Conservation (phyloP, 2,888 invertebrate species). For the Cataglyphis altisquamis region DNA sequence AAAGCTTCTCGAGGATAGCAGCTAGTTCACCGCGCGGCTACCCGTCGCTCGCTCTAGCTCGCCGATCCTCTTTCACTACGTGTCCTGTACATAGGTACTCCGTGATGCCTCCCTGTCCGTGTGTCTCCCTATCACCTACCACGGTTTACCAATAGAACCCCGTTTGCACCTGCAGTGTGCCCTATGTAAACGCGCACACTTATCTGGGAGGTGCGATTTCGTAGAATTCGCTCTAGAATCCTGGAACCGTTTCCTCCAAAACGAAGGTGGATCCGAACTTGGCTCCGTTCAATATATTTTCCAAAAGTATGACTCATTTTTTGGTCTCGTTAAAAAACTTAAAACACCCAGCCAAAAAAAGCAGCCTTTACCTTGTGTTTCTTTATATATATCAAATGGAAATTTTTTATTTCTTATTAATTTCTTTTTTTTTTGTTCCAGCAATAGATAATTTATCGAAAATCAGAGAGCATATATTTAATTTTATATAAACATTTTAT, state of each 20-base stretch:
- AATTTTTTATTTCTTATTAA: background rate
- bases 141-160: constrained; percentile 51
- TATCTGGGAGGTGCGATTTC: constrained; percentile 36
- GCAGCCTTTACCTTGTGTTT: background rate
- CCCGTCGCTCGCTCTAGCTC: constrained; percentile 54
- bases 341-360: background rate
- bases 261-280: background rate
- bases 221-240: constrained; percentile 27
- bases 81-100: constrained; percentile 60
- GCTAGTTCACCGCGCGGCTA: constrained; percentile 65
- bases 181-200: constrained; percentile 36
- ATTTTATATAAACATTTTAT: background rate
- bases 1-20: constrained; percentile 80
- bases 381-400: background rate
- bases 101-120: constrained; percentile 61
- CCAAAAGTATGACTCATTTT: background rate
- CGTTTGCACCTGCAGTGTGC: constrained; percentile 45
- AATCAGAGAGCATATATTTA: background rate
- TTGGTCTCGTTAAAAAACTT: background rate
- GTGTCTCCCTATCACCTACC: constrained; percentile 34
- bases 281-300: background rate
- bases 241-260: background rate
- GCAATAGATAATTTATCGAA: background rate
- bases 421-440: background rate
- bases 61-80: constrained; percentile 71